Evolutionary conservation across 2,888 invertebrate genomes (phyloP).

Genomic region (Mesorhabditis spiculigera): DNA sequence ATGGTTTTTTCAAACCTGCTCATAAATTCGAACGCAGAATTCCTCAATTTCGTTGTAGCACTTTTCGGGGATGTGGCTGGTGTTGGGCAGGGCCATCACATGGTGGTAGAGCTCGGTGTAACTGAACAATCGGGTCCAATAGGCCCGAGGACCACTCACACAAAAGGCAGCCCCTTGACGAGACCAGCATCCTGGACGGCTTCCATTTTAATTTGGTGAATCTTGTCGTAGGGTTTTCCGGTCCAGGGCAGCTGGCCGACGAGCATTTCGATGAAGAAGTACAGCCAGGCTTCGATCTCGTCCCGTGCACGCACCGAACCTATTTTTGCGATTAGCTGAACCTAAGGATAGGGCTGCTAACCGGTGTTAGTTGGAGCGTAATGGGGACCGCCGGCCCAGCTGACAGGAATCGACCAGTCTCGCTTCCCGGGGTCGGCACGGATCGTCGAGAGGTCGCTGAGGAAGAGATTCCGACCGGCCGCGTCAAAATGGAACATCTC

Average conservation of each 20-base stretch:
- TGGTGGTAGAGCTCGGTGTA: conserved; percentile 1
- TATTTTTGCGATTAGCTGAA: conserved; percentile 1
- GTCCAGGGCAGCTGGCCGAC: conserved; percentile 39
- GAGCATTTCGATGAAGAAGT: conserved; percentile 32
- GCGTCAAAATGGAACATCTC: conserved; percentile 42
- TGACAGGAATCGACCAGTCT: not conserved
- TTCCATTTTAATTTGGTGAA: conserved; percentile 16
- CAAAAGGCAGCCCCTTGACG: conserved; percentile 17
- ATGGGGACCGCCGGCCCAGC: conserved; percentile 29
- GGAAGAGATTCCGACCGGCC: conserved; percentile 42
- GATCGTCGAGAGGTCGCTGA: conserved; percentile 39
- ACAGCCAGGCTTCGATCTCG: conserved; percentile 43
- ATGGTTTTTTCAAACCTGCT: not conserved
- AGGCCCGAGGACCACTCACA: not conserved
- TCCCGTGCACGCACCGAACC: conserved; percentile 17
- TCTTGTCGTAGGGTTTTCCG: conserved; percentile 18
- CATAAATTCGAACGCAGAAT: not conserved
- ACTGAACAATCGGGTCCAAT: not conserved
- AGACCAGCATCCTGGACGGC: conserved; percentile 10
- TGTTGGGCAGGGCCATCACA: not conserved
- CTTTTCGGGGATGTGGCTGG: not conserved
- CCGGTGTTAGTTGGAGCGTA: conserved; percentile 35
- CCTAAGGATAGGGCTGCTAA: not conserved
- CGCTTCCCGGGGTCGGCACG: conserved; percentile 9
- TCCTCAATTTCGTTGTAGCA: conserved; percentile 4